Evolutionary conservation across 2,797 vertebrate species (phyloP).

Genomic region (Eulemur albifrons): DNA sequence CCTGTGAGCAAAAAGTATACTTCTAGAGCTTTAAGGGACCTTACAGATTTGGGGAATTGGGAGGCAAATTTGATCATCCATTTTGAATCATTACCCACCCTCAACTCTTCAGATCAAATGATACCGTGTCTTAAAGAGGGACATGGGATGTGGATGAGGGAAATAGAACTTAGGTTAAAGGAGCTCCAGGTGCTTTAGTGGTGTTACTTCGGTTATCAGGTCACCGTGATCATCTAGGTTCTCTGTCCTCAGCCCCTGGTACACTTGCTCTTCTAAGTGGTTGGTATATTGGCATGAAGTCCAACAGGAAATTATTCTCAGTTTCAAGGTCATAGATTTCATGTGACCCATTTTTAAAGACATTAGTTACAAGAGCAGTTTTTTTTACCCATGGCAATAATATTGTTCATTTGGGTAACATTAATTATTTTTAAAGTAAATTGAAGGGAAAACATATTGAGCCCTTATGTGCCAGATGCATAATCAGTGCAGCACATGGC

Average conservation of each 20-base stretch:
- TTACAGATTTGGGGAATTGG: not conserved
- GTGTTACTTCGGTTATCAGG: not conserved
- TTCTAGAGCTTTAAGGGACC: not conserved
- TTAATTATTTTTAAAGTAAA: not conserved
- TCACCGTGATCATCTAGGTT: not conserved
- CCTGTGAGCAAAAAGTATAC: not conserved
- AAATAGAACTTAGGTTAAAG: not conserved
- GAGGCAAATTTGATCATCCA: not conserved
- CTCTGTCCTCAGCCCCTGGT: not conserved
- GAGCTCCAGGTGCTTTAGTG: not conserved
- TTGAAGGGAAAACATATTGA: not conserved
- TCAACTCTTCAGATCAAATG: not conserved
- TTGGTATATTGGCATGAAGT: not conserved
- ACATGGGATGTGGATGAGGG: not conserved
- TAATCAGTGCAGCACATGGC: not conserved
- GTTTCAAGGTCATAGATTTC: not conserved
- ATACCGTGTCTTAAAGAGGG: not conserved
- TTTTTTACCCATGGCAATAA: not conserved
- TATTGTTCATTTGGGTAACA: not conserved
- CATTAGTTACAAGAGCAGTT: not conserved
- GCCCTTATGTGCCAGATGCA: not conserved
- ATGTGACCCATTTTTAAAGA: not conserved
- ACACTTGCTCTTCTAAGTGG: not conserved
- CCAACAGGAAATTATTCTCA: not conserved
- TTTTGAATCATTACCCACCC: not conserved